phyloP scores from a whole-genome alignment of 2,888 invertebrate species.

The Lottia gigantea region DNA sequence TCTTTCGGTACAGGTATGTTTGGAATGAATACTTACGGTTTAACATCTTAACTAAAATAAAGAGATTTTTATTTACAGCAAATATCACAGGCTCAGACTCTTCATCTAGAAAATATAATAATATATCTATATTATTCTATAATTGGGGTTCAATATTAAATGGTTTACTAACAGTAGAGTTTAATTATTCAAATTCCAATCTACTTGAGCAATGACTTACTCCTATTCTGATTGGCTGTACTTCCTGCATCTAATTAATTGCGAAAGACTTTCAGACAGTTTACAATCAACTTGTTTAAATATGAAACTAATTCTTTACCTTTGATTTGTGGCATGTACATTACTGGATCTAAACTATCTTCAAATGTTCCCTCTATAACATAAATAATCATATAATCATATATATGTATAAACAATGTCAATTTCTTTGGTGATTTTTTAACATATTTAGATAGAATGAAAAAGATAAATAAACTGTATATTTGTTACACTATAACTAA shows the following conservation, averaged over 20 bases:
- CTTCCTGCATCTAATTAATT: too few relatives aligned
- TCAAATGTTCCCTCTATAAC: slow-evolving; percentile 72
- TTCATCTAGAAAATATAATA: slow-evolving; percentile 56
- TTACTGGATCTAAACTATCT: slow-evolving; percentile 72
- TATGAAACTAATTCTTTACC: slow-evolving; percentile 35
- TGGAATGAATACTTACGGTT: slow-evolving; percentile 75
- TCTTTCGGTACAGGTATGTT: too few relatives aligned
- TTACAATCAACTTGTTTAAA: not conserved
- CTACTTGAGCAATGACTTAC: too few relatives aligned
- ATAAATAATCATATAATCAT: slow-evolving; percentile 23
- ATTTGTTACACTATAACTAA: too few relatives aligned
- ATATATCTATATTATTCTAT: too few relatives aligned
- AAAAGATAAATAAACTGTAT: too few relatives aligned
- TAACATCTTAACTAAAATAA: slow-evolving; percentile 79
- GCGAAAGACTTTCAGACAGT: too few relatives aligned
- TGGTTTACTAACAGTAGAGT: too few relatives aligned
- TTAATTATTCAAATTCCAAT: too few relatives aligned
- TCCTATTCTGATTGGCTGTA: too few relatives aligned
- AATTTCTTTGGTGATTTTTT: not conserved
- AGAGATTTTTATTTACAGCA: slow-evolving; percentile 80
- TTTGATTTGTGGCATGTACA: slow-evolving; percentile 71
- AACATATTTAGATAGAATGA: not conserved
- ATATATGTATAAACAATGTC: not conserved
- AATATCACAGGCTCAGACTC: slow-evolving; percentile 75
- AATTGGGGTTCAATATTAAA: too few relatives aligned